Evolutionary conservation across 2,888 invertebrate species (phyloP), one percentile per base, ranked within the genome.

Genomic region (Bursaphelenchus okinawaensis): DNA sequence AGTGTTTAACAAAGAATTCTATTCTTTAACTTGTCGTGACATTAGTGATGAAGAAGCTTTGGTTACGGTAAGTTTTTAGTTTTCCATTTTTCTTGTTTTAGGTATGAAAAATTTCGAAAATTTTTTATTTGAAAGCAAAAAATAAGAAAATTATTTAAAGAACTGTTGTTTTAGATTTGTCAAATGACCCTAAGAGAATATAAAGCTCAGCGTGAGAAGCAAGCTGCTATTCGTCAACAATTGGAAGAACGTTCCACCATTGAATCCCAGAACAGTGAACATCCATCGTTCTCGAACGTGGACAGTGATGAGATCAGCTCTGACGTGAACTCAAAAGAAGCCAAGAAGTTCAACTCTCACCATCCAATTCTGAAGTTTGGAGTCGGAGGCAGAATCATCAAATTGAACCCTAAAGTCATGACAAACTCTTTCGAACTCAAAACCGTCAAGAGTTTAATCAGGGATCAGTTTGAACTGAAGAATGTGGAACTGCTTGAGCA

Each of bases 1-100:
- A 12, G 55, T 66, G 12, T 78, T 79, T 68, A 77, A 76, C 62
- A 65, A 69, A 8, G 75, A 78, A 31, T 78, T 73, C 52, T 79
- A 60, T 69, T 70, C 69, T 55, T 72, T 69, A 61, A 63, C 60
- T 7, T 60, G 67, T 31, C 12, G n/a, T 40, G 70, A 55, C n/a
- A 61, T 56, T n/a, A 52, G 65, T 16, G 63, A 73, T 4, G 71
- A 72, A 56, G 66, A 62, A n/a, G 76, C 78, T 0, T 60, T 77
- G 3, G 62, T 62, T 23, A 74, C 72, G 68, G 75, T 77, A 7
- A 12, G 60, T 2, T 16, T 16, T 55, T 67, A 26, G 55, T 51
- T 16, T 23, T 56, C 40, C 29, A 20, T 28, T 7, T 28, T 27
- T 67, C 20, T 55, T 19, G n/a, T 62, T 61, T n/a, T 27, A 24